Evolutionary conservation across 1,140 invertebrate genomes (phyloP).

Genomic region (Lethrus apterus): DNA sequence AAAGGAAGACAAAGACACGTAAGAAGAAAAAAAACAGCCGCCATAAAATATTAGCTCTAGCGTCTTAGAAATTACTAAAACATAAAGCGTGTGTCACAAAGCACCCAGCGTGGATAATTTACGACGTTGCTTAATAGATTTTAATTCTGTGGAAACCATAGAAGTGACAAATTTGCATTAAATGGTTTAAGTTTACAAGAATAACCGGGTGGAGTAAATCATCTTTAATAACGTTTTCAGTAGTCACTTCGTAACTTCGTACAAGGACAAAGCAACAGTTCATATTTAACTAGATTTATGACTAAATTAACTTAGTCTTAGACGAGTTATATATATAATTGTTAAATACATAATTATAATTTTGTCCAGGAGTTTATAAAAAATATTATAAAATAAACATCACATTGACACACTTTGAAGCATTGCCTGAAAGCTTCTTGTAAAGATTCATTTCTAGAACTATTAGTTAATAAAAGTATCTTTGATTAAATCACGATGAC

Average conservation of each 20-base stretch:
- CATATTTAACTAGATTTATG: conserved; percentile 1
- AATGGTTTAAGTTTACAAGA: conserved; percentile 11
- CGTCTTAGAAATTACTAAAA: conserved; percentile 7
- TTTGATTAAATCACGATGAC: too few species aligned
- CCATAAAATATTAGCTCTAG: conserved; percentile 12
- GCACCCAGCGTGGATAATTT: conserved; percentile 8
- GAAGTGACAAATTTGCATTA: conserved; percentile 14
- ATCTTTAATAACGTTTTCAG: conserved; percentile 5
- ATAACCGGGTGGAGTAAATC: conserved; percentile 8
- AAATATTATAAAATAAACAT: background rate
- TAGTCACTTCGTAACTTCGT: conserved; percentile 4
- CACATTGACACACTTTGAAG: conserved; percentile 2
- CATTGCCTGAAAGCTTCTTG: background rate
- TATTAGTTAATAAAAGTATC: too few species aligned
- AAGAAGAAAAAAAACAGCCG: conserved; percentile 9
- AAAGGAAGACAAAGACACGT: background rate
- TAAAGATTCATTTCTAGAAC: background rate
- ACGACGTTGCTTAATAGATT: conserved; percentile 5
- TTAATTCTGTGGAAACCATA: conserved; percentile 9
- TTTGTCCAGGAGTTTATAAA: background rate
- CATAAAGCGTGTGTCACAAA: conserved; percentile 10
- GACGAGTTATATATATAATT: background rate
- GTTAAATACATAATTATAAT: background rate
- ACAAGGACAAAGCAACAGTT: conserved; percentile 1
- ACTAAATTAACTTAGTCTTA: too few species aligned